Evolutionary conservation across 2,888 invertebrate species (phyloP).

Genomic region (Schrankia costaestrigalis): DNA sequence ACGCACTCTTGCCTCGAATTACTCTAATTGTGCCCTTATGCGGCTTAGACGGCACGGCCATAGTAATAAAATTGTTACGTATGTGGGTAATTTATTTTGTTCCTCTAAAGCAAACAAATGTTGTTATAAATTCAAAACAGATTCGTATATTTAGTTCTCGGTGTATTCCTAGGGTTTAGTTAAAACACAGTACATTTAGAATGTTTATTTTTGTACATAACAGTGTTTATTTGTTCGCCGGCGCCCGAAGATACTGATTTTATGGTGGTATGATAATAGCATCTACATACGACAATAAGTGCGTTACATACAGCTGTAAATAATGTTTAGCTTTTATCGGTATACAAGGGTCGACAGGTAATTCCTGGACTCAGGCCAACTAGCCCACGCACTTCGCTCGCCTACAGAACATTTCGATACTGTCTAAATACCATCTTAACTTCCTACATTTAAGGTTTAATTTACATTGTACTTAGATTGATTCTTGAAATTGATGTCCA

Average conservation of each 20-base stretch:
- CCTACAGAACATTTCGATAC: constrained; percentile 35
- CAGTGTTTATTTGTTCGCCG: constrained; percentile 30
- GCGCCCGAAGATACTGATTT: constrained; percentile 23
- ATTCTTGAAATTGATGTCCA: constrained; percentile 68
- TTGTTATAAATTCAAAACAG: constrained; percentile 10
- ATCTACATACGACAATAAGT: constrained; percentile 53
- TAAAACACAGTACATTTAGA: constrained; percentile 10
- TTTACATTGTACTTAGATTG: constrained; percentile 26
- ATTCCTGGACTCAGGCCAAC: constrained; percentile 66
- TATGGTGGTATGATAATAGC: constrained; percentile 38
- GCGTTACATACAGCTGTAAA: constrained; percentile 61
- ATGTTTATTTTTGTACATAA: constrained; percentile 14
- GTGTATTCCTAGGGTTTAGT: constrained; percentile 6
- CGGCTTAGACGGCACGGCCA: too few species aligned
- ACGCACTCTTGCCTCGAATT: too few species aligned
- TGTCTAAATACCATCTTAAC: constrained; percentile 37
- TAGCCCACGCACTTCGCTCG: constrained; percentile 61
- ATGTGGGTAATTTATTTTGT: too few species aligned
- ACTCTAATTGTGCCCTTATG: too few species aligned
- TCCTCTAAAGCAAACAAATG: too few species aligned
- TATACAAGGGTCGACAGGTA: constrained; percentile 75
- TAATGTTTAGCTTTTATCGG: constrained; percentile 72
- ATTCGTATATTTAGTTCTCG: constrained; percentile 7
- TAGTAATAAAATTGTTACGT: too few species aligned
- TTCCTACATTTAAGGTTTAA: constrained; percentile 25